Conservation (phyloP, 1,140 invertebrate genomes). For the Drosophila nebulosa region DNA sequence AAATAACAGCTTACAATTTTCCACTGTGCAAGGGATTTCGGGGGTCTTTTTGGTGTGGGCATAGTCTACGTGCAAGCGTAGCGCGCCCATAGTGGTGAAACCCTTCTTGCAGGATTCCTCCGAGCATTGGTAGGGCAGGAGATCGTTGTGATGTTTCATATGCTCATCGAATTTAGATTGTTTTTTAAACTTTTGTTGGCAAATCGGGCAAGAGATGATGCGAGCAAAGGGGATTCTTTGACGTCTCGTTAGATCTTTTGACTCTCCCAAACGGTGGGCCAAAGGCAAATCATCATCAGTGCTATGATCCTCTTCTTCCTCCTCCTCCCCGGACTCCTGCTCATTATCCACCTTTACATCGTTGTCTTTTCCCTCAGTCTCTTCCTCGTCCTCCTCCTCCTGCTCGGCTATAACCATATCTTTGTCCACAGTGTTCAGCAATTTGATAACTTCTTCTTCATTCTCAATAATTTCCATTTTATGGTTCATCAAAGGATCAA, state of each 20-base stretch:
- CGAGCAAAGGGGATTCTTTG: slow-evolving; percentile 7
- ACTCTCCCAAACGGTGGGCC: slow-evolving; percentile 31
- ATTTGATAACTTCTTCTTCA: slow-evolving; percentile 72
- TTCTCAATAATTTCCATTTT: slow-evolving; percentile 69
- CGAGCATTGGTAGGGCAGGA: slow-evolving; percentile 65
- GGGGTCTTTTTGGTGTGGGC: slow-evolving; percentile 54
- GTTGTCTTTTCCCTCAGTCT: background rate
- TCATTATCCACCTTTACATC: slow-evolving; percentile 12
- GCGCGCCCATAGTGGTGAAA: slow-evolving; percentile 66
- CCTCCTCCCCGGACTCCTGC: slow-evolving; percentile 7
- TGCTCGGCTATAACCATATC: slow-evolving; percentile 19
- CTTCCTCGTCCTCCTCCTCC: background rate
- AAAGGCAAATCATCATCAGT: slow-evolving; percentile 60
- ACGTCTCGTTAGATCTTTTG: slow-evolving; percentile 6
- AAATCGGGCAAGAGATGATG: slow-evolving; percentile 60
- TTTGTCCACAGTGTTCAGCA: slow-evolving; percentile 61
- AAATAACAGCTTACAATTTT: slow-evolving; percentile 58
- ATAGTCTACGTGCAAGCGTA: slow-evolving; percentile 71
- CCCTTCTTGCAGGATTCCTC: slow-evolving; percentile 60
- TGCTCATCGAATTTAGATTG: slow-evolving; percentile 63
- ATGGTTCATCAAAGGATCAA: slow-evolving; percentile 59
- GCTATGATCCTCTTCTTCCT: background rate
- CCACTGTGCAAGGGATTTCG: slow-evolving; percentile 58
- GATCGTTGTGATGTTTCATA: slow-evolving; percentile 73
- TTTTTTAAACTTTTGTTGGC: slow-evolving; percentile 72